Evolutionary conservation across 2,113 vertebrate genomes (phyloP), one percentile per base, ranked within the genome.

Genomic region (Raphicerus campestris): DNA sequence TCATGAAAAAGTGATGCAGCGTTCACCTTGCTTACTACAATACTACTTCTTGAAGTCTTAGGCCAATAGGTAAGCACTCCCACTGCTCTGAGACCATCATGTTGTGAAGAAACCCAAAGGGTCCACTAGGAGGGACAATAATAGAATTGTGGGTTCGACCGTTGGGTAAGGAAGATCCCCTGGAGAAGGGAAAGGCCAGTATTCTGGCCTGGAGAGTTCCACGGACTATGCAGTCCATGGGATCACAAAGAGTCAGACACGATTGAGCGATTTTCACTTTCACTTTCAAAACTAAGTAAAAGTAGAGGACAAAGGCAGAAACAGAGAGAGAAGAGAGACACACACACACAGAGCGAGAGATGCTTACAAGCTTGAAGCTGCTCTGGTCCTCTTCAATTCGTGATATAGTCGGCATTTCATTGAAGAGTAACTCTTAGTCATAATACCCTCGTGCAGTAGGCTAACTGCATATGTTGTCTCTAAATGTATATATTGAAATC

Each of bases 241-340:
- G 66, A 70, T 70, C 19, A 22, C 66, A 70, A 70, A 70, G 19
- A 11, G 19, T 22, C 2, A 19, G 19, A 70, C 66, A 11, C 0
- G 0, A 35, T 0, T 70, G 19, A 70, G 4, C 0, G 2, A 70
- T 19, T 20, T 70, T 70, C 63, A 35, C 63, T n/a, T 35, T 66
- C 17, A 35, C 66, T 70, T 5, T 32, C 19, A 35, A 60, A 2
- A 89, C 14, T 45, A 86, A 87, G 42, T 42, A 49, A 61, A n/a
- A 22, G 24, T 61, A 2, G 11, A 47, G 42, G 32, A 35, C n/a
- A 75, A 26, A 89, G 17, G 19, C 51, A 83, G 55, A 42, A 35
- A 28, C 53, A 60, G 6, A 56, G 35, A 17, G 4, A 85, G 3
- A 49, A 45, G 6, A n/a, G 28, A 55, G 19, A 70, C 1, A n/a